phyloP scores from a whole-genome alignment of 2,113 vertebrate species.

The Natator depressus region DNA sequence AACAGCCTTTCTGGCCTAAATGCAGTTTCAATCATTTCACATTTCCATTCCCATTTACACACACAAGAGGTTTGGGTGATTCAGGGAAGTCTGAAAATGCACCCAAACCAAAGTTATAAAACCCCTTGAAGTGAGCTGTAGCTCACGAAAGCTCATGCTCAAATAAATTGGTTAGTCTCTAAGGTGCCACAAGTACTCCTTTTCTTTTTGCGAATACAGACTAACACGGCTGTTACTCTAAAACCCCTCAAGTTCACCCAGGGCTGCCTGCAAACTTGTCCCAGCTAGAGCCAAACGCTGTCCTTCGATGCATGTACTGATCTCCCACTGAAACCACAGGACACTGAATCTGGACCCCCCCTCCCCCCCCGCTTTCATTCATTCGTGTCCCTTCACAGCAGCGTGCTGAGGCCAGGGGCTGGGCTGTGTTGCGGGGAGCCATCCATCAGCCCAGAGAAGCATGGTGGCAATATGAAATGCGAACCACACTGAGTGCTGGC shows the following conservation, averaged over 20 bases:
- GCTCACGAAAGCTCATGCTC: no score
- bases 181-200: no score
- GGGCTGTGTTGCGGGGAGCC: constrained; percentile 23
- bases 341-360: neutral
- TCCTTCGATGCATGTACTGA: rapidly evolving
- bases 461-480: constrained; percentile 50
- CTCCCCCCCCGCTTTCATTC: neutral
- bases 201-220: no score
- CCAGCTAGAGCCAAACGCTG: neutral
- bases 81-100: neutral
- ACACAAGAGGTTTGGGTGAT: neutral
- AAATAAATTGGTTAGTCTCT: no score
- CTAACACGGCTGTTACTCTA: no score
- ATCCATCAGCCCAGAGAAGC: constrained; percentile 63
- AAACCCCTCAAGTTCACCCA: neutral
- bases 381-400: constrained; percentile 33
- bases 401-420: constrained; percentile 31
- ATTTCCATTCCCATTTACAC: neutral
- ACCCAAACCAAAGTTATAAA: neutral
- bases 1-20: neutral
- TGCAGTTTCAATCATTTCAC: neutral
- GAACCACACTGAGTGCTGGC: constrained; percentile 15
- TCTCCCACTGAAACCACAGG: neutral
- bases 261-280: rapidly evolving
- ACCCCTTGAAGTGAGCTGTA: no score